Base-by-base conservation (phyloP, 30 jellyfish, hydroid and myxozoan genomes). In the Cassiopea andromeda region DNA sequence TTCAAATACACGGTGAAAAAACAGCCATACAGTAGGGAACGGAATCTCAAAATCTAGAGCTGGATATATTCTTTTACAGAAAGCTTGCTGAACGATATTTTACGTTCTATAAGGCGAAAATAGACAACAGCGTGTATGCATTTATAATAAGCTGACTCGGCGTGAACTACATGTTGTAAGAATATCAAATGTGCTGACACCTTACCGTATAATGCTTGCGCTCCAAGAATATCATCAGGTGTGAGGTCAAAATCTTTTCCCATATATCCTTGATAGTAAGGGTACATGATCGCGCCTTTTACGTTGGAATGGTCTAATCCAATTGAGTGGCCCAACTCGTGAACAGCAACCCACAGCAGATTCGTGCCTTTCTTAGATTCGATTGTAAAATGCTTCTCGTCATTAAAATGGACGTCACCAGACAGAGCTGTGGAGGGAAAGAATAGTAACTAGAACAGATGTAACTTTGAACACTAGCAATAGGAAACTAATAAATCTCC, bases 351-450 rank as follows among this genome's bases (percentile, higher is more conserved):
- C 97, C 97, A 96, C 46, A 88, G 73, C 19, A 96, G 89, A 73
- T 89, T 90, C 38, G 78, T 85, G 17, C 99, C 99, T 15, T 44
- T 38, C 7, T 60, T 45, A 15, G 96, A 58, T 7, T 82, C 89
- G 43, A 91, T 67, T 27, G 98, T 91, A 91, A 45, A 96, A 16
- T 27, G 45, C 44, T 87, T 92, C 17, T 78, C 99, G 77, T 96
- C 99, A 60, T 96, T 97, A 92, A 85, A 96, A 80, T 96, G 99
- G 48, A 96, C 97, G 75, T 96, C 99, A 13, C 99, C 99, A 47
- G 98, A 77, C 9, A 92, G 87, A 48, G 93, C 99, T 90, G 79
- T 9, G 2, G 2, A 27, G 38, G 38, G 38, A 27, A 27, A 27
- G 38, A 27, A 27, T 27, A 27, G 38, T 27, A 27, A 27, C 38